Percentiles rank a stretch among this genome's conserved stretches.
Conservation (phyloP, 2,888 invertebrate genomes). For the Nomada ferruginata region DNA sequence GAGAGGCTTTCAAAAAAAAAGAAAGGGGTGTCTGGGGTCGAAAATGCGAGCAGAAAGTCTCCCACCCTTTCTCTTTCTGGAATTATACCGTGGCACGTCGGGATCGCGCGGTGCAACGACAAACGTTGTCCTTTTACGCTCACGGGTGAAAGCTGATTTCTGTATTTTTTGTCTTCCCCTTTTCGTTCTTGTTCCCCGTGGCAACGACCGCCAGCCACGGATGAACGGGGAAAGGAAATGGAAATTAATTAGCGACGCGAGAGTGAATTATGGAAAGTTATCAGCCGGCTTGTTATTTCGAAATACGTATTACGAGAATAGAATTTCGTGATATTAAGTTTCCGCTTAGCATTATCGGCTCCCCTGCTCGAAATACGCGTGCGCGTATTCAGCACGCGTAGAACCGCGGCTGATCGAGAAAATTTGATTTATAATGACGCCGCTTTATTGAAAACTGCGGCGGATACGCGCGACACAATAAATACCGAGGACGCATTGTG, state of each 20-base stretch:
- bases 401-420: not conserved
- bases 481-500: conserved; percentile 46
- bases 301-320: not conserved
- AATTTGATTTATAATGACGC: conserved; percentile 50
- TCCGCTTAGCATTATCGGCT: not conserved
- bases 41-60: conserved; percentile 5
- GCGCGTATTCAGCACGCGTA: too few relatives aligned
- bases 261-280: not conserved
- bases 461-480: conserved; percentile 40
- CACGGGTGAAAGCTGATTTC: conserved; percentile 28
- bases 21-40: conserved; percentile 40
- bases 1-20: conserved; percentile 25
- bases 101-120: conserved; percentile 20
- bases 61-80: conserved; percentile 5
- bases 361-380: too few relatives aligned
- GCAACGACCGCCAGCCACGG: not conserved
- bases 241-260: conserved; percentile 26
- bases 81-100: conserved; percentile 39
- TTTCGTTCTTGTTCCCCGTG: not conserved
- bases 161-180: not conserved
- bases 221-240: not conserved
- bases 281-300: not conserved
- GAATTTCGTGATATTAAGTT: conserved; percentile 24
- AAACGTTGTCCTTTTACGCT: conserved; percentile 40
- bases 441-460: conserved; percentile 43